Percentiles rank a stretch among this genome's conserved stretches.
Conservation (phyloP, 2,797 vertebrate species). For the Cephalopachus bancanus region DNA sequence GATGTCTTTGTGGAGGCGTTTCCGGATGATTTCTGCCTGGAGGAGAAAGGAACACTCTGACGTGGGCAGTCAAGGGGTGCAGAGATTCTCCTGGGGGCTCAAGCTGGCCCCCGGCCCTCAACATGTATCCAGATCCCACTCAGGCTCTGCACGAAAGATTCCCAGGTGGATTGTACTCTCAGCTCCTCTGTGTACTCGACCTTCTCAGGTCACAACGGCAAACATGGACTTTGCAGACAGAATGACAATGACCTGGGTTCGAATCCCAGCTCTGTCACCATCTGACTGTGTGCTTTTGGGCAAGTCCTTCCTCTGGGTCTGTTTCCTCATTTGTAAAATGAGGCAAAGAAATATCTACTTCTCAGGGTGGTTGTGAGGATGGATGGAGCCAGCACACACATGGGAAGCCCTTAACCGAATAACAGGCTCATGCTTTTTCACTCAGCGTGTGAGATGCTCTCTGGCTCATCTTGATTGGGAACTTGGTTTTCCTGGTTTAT, state of each 20-base stretch:
- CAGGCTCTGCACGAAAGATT: accelerated
- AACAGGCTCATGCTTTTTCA: background rate
- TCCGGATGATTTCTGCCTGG: constrained; percentile 95
- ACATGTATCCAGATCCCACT: background rate
- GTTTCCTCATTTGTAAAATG: background rate
- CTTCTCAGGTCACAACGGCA: background rate
- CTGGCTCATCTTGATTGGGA: background rate
- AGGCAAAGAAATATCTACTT: background rate
- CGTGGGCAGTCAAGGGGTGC: background rate
- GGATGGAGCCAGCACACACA: background rate
- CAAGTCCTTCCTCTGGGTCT: background rate
- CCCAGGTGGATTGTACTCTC: background rate
- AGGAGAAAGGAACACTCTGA: constrained; percentile 46
- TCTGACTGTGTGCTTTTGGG: background rate
- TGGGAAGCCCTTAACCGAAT: background rate
- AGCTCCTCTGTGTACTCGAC: background rate
- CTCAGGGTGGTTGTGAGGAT: background rate
- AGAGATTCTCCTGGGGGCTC: background rate
- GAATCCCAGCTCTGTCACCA: background rate
- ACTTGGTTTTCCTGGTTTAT: background rate
- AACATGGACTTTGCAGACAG: background rate
- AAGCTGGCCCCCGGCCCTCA: background rate
- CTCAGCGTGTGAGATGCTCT: background rate
- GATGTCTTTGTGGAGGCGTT: constrained; percentile 96
- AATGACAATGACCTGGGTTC: background rate